Evolutionary conservation across 2,888 invertebrate genomes (phyloP).

Genomic region (Incurvaria masculella): DNA sequence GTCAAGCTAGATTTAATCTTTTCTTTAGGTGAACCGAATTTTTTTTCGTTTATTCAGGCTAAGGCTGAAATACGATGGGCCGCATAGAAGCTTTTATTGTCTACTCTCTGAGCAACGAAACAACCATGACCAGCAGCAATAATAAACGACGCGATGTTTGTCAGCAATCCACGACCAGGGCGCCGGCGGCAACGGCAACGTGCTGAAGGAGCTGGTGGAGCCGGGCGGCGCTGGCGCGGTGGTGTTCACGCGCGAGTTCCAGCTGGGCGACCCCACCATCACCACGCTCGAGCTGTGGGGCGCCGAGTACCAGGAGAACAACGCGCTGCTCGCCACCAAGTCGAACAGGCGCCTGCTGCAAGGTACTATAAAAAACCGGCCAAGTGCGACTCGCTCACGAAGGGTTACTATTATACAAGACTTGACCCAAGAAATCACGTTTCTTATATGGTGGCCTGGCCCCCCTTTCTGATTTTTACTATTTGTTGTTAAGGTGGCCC

Average conservation of each 20-base stretch:
- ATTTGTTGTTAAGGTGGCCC: too few species aligned
- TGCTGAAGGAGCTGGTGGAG: slow-evolving; percentile 94
- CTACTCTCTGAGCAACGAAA: too few species aligned
- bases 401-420: not conserved
- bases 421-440: too few species aligned
- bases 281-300: slow-evolving; percentile 95
- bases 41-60: too few species aligned
- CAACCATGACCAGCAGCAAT: too few species aligned
- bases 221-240: slow-evolving; percentile 95
- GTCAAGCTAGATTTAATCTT: too few species aligned
- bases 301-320: slow-evolving; percentile 96
- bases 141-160: too few species aligned
- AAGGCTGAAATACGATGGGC: too few species aligned
- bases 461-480: too few species aligned
- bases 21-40: too few species aligned
- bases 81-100: too few species aligned
- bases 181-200: slow-evolving; percentile 98
- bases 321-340: slow-evolving; percentile 79
- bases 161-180: slow-evolving; percentile 97
- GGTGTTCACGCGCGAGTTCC: slow-evolving; percentile 81
- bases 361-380: slow-evolving; percentile 25
- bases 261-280: slow-evolving; percentile 92
- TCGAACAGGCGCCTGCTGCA: slow-evolving; percentile 63
- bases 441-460: too few species aligned
- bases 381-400: not conserved